Conservation (phyloP, 2,113 vertebrate genomes). For the Leptobrachium leishanense region DNA sequence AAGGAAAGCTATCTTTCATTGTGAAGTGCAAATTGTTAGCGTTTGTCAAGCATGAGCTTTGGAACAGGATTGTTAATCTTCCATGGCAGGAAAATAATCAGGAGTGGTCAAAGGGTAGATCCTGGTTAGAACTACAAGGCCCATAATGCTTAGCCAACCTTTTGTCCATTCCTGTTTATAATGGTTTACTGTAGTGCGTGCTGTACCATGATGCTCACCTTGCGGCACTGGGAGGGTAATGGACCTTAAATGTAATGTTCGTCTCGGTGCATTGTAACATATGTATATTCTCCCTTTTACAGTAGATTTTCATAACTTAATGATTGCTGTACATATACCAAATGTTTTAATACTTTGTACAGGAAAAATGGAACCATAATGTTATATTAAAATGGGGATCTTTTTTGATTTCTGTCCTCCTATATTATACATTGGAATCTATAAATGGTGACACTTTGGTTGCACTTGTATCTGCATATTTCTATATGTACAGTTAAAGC, state of each 20-base stretch:
- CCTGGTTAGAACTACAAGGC: too few species aligned
- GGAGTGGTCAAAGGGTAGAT: too few species aligned
- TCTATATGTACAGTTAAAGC: constrained; percentile 73
- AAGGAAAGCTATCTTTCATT: too few species aligned
- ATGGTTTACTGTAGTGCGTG: too few species aligned
- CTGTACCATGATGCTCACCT: not conserved
- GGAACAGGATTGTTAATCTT: too few species aligned
- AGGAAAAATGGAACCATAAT: constrained; percentile 51
- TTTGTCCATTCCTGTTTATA: too few species aligned
- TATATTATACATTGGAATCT: constrained; percentile 23
- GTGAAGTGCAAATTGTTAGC: too few species aligned
- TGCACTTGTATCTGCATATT: constrained; percentile 55
- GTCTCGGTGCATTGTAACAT: constrained; percentile 63
- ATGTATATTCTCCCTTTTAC: constrained; percentile 70
- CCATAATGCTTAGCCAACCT: too few species aligned
- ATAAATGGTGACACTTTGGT: not conserved
- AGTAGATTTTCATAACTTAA: constrained; percentile 62
- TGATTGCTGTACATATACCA: constrained; percentile 54
- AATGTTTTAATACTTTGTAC: constrained; percentile 54
- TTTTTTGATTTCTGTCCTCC: not conserved
- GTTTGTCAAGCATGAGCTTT: too few species aligned
- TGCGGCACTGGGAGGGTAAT: not conserved
- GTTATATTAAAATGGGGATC: constrained; percentile 41
- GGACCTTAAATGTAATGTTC: constrained; percentile 54
- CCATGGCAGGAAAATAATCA: too few species aligned